phyloP scores from a whole-genome alignment of 2,888 invertebrate genomes.

The Andrena flavipes region DNA sequence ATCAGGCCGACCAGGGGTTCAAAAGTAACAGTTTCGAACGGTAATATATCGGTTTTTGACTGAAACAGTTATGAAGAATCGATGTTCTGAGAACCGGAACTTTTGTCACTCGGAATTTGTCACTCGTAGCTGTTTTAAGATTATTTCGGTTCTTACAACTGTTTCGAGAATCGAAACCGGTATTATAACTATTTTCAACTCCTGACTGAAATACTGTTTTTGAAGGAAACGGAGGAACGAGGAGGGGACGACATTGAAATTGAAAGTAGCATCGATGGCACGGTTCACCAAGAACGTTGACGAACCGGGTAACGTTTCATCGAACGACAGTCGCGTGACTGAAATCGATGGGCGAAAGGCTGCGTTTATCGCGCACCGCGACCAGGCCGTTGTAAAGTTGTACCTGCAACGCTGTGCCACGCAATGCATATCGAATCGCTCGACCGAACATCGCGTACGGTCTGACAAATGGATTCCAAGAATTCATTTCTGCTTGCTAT shows the following conservation, averaged over 20 bases:
- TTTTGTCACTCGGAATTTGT: too few relatives aligned
- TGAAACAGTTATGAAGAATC: too few relatives aligned
- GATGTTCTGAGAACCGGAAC: too few relatives aligned
- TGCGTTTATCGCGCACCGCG: conserved; percentile 28
- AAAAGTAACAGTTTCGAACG: too few relatives aligned
- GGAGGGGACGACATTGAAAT: neutral
- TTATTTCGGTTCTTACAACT: too few relatives aligned
- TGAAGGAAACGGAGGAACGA: neutral
- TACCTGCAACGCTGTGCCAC: conserved; percentile 16
- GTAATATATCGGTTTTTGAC: too few relatives aligned
- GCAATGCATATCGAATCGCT: conserved; percentile 19
- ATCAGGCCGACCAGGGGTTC: too few relatives aligned
- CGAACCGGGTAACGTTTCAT: conserved; percentile 25
- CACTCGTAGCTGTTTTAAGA: too few relatives aligned
- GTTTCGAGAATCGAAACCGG: too few relatives aligned
- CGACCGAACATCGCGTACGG: conserved; percentile 7
- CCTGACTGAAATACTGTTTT: too few relatives aligned
- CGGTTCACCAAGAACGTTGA: neutral
- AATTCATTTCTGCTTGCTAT: conserved; percentile 1
- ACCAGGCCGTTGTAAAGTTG: conserved; percentile 14
- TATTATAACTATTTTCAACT: too few relatives aligned
- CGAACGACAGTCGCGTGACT: conserved; percentile 39
- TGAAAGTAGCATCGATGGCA: too few relatives aligned
- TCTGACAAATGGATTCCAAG: conserved; percentile 10
- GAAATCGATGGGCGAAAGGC: conserved; percentile 38